Evolutionary conservation across 2,797 vertebrate species (phyloP), one percentile per base, ranked within the genome.

Genomic region (Sebastes itinus): DNA sequence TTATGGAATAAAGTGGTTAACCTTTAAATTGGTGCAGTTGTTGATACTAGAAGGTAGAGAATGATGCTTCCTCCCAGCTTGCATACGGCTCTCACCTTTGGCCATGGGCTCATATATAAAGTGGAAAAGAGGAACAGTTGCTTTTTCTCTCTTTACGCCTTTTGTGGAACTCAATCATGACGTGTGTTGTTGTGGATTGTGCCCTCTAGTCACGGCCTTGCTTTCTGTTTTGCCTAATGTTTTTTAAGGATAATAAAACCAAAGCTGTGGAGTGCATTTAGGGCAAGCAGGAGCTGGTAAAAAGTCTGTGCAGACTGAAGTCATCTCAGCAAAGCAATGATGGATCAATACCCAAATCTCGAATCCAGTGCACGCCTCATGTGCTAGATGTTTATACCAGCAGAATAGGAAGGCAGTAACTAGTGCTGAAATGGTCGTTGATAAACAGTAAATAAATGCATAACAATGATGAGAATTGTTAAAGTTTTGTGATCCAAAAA

Each of bases 21-120:
- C 93, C 92, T 95, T 94, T 94, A 92, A 90, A 92, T 92, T 87
- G 91, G 77, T 73, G 69, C 90, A 86, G 87, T 82, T 92, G 90
- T 90, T 93, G 91, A 90, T 91, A 82, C 82, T 77, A 52, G 76
- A 69, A 86, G 85, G 86, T 77, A 52, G 79, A 88, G 86, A 87
- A 62, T 75, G 86, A 91, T 92, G 88, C 82, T 83, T 83, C 81
- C 73, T 77, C 73, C 22, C 68, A 38, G 49, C 74, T 74, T 75
- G 77, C 69, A 70, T 66, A 35, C 66, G 60, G 72, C 69, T 13
- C 60, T 89, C 84, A 91, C 88, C 89, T 92, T 92, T 88, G 88
- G 68, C 38, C 68, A 49, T 13, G 72, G 49, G 61, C 49, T 80
- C 72, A 46, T 71, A 42, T 72, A 74, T 63, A 65, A 80, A 80